Evolutionary conservation across 2,113 vertebrate species (phyloP).

Genomic region (Fregata magnificens): DNA sequence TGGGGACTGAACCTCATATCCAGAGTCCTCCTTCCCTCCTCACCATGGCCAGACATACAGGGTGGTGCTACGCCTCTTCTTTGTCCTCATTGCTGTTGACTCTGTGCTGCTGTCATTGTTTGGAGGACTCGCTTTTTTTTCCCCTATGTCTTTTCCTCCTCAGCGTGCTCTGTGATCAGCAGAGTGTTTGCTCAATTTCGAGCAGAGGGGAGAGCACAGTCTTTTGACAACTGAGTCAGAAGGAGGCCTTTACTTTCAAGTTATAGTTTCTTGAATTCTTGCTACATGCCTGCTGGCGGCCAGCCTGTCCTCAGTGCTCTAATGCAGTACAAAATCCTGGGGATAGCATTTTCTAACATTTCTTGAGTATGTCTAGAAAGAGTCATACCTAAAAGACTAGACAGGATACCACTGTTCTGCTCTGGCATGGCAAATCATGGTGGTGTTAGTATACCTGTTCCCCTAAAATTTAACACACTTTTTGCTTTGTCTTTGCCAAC

Average conservation of each 20-base stretch:
- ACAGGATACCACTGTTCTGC: not conserved
- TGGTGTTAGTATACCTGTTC: not conserved
- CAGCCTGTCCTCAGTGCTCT: not conserved
- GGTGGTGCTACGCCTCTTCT: not conserved
- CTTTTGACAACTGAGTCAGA: not conserved
- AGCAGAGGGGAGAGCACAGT: not conserved
- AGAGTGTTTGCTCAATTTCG: not conserved
- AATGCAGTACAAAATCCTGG: not conserved
- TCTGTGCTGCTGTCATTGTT: not conserved
- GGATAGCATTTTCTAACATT: not conserved
- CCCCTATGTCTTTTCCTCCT: not conserved
- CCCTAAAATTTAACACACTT: not conserved
- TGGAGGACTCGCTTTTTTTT: not conserved
- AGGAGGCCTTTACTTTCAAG: not conserved
- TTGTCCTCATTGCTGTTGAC: not conserved
- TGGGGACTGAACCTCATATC: not conserved
- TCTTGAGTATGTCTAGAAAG: not conserved
- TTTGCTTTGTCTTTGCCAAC: not conserved
- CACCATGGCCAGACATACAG: not conserved
- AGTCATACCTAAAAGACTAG: not conserved
- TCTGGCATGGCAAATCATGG: not conserved
- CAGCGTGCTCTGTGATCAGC: not conserved
- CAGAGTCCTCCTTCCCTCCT: not conserved
- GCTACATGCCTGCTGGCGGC: not conserved
- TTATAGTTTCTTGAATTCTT: not conserved